Percentiles rank a stretch among this genome's conserved stretches.
These are phyloP conservation scores for Adelges cooleyi DNA, from an alignment of 1,140 invertebrate species.

Conservation along the genomic window DNA sequence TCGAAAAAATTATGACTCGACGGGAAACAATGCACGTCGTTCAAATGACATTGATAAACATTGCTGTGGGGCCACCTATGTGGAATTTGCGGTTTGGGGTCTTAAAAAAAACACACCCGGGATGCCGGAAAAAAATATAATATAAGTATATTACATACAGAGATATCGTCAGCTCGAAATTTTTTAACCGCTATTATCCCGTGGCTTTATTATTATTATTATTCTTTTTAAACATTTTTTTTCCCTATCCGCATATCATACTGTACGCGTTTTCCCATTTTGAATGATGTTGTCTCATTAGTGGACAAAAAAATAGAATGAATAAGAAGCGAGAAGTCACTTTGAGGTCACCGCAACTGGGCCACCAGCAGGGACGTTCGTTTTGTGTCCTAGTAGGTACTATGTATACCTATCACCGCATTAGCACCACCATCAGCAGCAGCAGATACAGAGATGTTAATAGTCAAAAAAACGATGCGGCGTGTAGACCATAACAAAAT, in stretches of 20 bases:
- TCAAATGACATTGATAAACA: slow-evolving; percentile 26
- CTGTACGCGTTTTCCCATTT: neutral
- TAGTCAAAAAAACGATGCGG: neutral
- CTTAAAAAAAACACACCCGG: slow-evolving; percentile 13
- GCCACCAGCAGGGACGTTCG: slow-evolving; percentile 12
- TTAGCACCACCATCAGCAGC: neutral
- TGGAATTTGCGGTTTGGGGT: slow-evolving; percentile 13
- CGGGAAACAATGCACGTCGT: slow-evolving; percentile 5
- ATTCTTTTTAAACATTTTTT: neutral
- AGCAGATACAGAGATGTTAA: neutral
- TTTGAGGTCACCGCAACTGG: slow-evolving; percentile 24
- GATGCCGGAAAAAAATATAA: neutral
- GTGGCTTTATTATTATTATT: neutral
- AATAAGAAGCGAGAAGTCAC: neutral
- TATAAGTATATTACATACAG: no score
- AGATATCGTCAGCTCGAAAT: slow-evolving; percentile 16
- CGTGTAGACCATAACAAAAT: slow-evolving; percentile 8
- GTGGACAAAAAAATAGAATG: neutral
- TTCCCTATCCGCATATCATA: no score
- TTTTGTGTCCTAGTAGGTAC: neutral
- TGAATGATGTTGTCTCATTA: slow-evolving; percentile 23
- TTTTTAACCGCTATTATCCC: slow-evolving; percentile 22
- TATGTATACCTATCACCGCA: neutral
- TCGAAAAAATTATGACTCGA: slow-evolving; percentile 16
- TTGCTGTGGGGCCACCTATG: slow-evolving; percentile 2